A percentile compares a stretch with the other conserved stretches of the same genome.
phyloP scores from a whole-genome alignment of 2,888 invertebrate genomes.

The Lasioglossum lativentre region DNA sequence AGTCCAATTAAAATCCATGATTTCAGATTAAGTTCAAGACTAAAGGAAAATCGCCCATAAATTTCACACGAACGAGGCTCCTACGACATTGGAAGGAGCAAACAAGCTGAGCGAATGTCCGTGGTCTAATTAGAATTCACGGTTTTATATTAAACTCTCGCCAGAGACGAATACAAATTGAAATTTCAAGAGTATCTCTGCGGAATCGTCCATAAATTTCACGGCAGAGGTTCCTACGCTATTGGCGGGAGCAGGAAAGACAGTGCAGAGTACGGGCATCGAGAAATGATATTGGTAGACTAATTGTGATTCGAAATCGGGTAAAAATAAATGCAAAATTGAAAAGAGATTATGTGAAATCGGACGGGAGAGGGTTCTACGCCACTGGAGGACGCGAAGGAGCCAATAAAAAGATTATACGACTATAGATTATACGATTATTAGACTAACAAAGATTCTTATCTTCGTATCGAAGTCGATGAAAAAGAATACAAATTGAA shows the following conservation, averaged over 20 bases:
- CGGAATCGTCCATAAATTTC: not conserved
- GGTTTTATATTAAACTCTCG: not conserved
- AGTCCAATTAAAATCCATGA: not conserved
- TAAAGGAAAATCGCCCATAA: not conserved
- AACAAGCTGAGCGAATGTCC: not conserved
- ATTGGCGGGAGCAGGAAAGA: not conserved
- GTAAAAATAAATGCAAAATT: not conserved
- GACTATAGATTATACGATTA: no score
- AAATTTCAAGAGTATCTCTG: not conserved
- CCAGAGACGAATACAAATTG: not conserved
- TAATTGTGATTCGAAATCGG: not conserved
- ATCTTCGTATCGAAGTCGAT: not conserved
- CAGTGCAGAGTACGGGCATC: not conserved
- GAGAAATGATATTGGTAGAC: not conserved
- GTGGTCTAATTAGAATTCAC: not conserved
- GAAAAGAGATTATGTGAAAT: no score
- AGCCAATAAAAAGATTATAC: not conserved
- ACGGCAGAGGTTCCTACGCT: not conserved
- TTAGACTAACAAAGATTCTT: no score
- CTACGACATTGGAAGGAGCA: not conserved
- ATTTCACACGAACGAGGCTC: not conserved
- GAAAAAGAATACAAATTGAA: not conserved
- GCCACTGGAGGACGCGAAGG: not conserved
- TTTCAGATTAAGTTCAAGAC: not conserved
- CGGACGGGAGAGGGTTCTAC: not conserved